phyloP scores from a whole-genome alignment of 2,113 vertebrate species.

The Bettongia penicillata region DNA sequence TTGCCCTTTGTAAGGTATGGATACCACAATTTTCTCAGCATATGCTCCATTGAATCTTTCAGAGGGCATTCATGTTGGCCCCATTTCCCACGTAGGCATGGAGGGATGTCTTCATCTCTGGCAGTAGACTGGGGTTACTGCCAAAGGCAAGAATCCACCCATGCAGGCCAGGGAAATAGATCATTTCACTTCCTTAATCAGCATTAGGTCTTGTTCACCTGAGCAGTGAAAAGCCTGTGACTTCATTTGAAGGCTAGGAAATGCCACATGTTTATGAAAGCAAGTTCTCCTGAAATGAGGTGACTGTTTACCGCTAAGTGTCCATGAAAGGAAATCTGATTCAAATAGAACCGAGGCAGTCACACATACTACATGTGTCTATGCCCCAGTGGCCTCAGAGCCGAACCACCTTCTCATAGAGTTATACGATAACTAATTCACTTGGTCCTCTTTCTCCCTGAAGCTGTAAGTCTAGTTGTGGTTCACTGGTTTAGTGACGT shows the following conservation, averaged over 20 bases:
- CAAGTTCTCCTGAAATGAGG: slow-evolving; percentile 71
- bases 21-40: slow-evolving; percentile 85
- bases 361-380: neutral
- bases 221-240: slow-evolving; percentile 83
- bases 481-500: slow-evolving; percentile 59
- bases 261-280: slow-evolving; percentile 67
- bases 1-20: slow-evolving; percentile 75
- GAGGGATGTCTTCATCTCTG: slow-evolving; percentile 85
- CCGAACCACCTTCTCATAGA: slow-evolving; percentile 16
- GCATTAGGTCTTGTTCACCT: slow-evolving; percentile 82
- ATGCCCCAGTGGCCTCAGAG: slow-evolving; percentile 35
- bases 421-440: slow-evolving; percentile 52
- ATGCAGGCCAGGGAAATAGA: slow-evolving; percentile 81
- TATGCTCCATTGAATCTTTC: slow-evolving; percentile 81
- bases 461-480: slow-evolving; percentile 39
- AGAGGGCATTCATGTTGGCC: slow-evolving; percentile 81
- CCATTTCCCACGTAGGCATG: slow-evolving; percentile 82
- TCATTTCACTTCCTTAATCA: slow-evolving; percentile 83
- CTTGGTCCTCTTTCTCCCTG: slow-evolving; percentile 59
- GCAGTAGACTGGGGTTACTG: slow-evolving; percentile 84
- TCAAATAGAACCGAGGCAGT: slow-evolving; percentile 65
- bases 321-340: slow-evolving; percentile 65
- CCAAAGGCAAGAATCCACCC: slow-evolving; percentile 85
- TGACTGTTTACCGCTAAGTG: slow-evolving; percentile 71
- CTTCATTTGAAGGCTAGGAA: slow-evolving; percentile 74